Evolutionary conservation across 1,140 invertebrate species (phyloP).

Genomic region (Trypoxylus dichotomus): DNA sequence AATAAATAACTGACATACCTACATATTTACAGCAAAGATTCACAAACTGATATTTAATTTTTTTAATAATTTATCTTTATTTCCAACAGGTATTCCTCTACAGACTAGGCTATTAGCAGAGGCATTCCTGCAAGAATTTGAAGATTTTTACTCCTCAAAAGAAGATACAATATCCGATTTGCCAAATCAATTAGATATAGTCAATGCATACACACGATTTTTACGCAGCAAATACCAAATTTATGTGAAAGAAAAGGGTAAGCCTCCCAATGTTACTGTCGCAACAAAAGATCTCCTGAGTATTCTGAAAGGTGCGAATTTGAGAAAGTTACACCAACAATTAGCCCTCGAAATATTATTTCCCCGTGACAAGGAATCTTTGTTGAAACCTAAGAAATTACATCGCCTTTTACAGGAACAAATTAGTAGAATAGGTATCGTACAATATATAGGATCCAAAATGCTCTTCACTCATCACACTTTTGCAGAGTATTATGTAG

Average conservation of each 20-base stretch:
- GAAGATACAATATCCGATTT: background rate
- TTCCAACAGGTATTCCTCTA: background rate
- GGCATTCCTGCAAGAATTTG: background rate
- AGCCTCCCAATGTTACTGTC: background rate
- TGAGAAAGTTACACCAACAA: background rate
- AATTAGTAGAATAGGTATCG: background rate
- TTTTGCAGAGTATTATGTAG: background rate
- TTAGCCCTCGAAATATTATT: background rate
- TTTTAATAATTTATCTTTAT: background rate
- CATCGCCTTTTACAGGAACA: background rate
- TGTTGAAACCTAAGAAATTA: background rate
- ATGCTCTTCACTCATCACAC: background rate
- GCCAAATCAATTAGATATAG: background rate
- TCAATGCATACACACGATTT: background rate
- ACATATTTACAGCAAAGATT: too few species aligned
- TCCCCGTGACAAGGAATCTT: background rate
- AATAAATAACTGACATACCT: too few species aligned
- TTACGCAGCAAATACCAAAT: background rate
- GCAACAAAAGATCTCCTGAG: background rate
- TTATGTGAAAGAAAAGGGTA: background rate
- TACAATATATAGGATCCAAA: background rate
- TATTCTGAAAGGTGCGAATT: background rate
- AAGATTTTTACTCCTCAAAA: background rate
- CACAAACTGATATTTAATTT: too few species aligned
- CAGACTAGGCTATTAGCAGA: background rate